Conservation (phyloP, 2,113 vertebrate genomes). For the Pomatostomus ruficeps region DNA sequence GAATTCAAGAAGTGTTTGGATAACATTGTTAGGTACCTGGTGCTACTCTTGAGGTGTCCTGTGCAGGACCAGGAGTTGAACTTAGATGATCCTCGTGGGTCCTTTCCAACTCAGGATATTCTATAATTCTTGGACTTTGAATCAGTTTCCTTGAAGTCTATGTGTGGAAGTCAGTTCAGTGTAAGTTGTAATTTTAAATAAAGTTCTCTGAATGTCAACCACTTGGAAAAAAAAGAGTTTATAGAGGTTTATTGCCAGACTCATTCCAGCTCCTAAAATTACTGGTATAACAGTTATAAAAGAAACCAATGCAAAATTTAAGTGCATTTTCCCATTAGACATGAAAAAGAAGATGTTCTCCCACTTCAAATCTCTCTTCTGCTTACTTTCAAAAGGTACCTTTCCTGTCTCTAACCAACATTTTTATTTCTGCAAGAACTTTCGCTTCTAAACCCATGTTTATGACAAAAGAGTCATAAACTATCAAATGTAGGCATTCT, state of each 20-base stretch:
- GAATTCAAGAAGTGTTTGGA: background rate
- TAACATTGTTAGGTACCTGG: accelerated
- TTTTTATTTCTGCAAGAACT: background rate
- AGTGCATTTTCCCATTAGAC: background rate
- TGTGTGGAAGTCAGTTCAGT: background rate
- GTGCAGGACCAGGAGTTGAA: background rate
- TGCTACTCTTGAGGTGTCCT: background rate
- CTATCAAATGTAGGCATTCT: background rate
- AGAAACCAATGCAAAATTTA: background rate
- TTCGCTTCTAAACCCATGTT: background rate
- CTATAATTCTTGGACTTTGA: background rate
- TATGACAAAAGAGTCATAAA: background rate
- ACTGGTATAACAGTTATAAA: background rate
- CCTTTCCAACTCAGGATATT: background rate
- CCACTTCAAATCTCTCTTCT: background rate
- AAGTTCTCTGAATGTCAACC: background rate
- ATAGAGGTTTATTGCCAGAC: background rate
- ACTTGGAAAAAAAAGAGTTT: background rate
- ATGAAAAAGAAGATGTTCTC: background rate
- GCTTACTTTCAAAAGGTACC: background rate
- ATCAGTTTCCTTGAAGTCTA: background rate
- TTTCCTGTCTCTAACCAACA: background rate
- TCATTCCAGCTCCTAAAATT: background rate
- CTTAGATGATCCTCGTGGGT: background rate
- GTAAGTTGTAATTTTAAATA: background rate